Conservation (phyloP, 2,888 invertebrate genomes). For the Mythimna loreyi region DNA sequence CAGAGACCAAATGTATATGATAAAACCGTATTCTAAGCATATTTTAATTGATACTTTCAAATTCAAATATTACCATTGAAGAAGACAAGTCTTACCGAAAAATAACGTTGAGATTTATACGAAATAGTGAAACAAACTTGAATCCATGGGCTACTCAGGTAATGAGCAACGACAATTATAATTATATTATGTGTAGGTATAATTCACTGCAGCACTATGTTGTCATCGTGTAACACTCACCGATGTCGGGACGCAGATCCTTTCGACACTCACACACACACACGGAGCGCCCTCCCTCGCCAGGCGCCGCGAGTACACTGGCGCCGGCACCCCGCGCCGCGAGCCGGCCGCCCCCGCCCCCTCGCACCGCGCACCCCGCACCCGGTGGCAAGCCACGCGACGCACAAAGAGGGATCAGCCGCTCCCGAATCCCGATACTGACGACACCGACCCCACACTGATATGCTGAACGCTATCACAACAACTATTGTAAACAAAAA, state of each 20-base stretch:
- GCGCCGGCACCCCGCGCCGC: neutral
- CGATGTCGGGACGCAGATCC: slow-evolving; percentile 52
- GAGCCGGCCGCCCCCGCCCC: slow-evolving; percentile 1
- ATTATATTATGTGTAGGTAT: too few relatives aligned
- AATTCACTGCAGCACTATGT: slow-evolving; percentile 36
- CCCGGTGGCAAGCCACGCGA: slow-evolving; percentile 27
- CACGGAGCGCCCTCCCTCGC: slow-evolving; percentile 34
- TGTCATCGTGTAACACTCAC: slow-evolving; percentile 56
- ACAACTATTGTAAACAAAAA: neutral
- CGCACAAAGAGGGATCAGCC: slow-evolving; percentile 59
- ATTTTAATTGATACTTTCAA: neutral
- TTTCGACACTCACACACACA: slow-evolving; percentile 48
- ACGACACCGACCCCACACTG: slow-evolving; percentile 7
- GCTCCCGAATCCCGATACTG: slow-evolving; percentile 46
- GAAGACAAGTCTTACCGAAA: neutral
- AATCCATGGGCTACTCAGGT: slow-evolving; percentile 1
- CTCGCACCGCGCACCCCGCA: neutral
- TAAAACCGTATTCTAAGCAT: neutral
- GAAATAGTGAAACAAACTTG: slow-evolving; percentile 4
- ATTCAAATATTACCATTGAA: neutral
- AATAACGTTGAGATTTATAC: neutral
- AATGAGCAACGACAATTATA: neutral
- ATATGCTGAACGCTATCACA: neutral
- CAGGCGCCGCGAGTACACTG: slow-evolving; percentile 54
- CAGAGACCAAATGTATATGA: too few relatives aligned